A percentile compares a stretch with the other conserved stretches of the same genome.
Evolutionary conservation across 2,888 invertebrate species (phyloP).

Genomic region (Synanthedon vespiformis): DNA sequence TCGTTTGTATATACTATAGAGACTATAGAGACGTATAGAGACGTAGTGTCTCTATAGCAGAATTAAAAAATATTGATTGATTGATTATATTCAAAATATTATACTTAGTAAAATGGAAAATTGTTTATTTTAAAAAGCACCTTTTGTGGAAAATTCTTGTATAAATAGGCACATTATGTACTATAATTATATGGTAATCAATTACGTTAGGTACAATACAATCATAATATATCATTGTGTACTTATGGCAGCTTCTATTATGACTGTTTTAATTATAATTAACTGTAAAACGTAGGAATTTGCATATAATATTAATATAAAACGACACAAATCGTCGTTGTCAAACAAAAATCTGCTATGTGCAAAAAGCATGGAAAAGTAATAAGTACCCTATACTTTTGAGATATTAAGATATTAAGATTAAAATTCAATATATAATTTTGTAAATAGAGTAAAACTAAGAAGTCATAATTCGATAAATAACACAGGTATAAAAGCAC

Average conservation of each 20-base stretch:
- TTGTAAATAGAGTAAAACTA: no score
- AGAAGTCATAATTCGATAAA: no score
- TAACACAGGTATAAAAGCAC: no score
- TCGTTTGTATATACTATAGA: no score
- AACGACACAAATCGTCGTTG: no score
- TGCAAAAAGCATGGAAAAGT: no score
- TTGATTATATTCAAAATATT: slow-evolving; percentile 22
- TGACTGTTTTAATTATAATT: slow-evolving; percentile 3
- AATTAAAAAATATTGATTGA: slow-evolving; percentile 32
- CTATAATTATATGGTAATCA: slow-evolving; percentile 12
- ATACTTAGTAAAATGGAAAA: slow-evolving; percentile 16
- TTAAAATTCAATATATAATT: no score
- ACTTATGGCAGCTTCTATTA: not conserved
- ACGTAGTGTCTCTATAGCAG: no score
- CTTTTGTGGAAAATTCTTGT: slow-evolving; percentile 29
- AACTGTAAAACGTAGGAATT: slow-evolving; percentile 6
- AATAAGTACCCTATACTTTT: no score
- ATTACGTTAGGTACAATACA: slow-evolving; percentile 8
- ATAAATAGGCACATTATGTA: slow-evolving; percentile 46
- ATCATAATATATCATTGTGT: slow-evolving; percentile 1
- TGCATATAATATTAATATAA: slow-evolving; percentile 10
- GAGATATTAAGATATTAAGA: no score
- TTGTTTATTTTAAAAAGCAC: slow-evolving; percentile 28
- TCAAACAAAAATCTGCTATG: no score
- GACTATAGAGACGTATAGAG: no score